Evolutionary conservation across 2,888 invertebrate genomes (phyloP).

Genomic region (Drosophila acutilabella): DNA sequence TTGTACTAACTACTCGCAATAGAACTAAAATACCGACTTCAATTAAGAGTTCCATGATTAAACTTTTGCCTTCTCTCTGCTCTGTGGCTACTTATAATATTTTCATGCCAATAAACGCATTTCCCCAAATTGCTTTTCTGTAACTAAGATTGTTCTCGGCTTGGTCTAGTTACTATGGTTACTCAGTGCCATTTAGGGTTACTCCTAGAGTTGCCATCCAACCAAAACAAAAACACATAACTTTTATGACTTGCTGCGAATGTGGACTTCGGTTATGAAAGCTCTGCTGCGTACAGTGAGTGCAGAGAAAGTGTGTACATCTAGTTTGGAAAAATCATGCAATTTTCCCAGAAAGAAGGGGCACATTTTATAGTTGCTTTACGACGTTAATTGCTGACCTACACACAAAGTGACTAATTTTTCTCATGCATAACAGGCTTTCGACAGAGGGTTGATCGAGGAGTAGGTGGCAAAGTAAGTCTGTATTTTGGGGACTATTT

Average conservation of each 20-base stretch:
- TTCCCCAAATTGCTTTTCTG: constrained; percentile 64
- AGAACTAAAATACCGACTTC: constrained; percentile 22
- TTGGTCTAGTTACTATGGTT: neutral
- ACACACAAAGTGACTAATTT: constrained; percentile 69
- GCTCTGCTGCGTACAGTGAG: constrained; percentile 6
- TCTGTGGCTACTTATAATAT: constrained; percentile 55
- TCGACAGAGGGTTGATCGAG: constrained; percentile 12
- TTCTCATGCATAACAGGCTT: constrained; percentile 23
- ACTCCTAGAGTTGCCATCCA: constrained; percentile 27
- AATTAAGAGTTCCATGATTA: constrained; percentile 44
- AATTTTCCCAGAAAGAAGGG: constrained; percentile 40
- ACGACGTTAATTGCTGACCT: constrained; percentile 70
- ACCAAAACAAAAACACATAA: neutral
- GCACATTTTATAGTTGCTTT: constrained; percentile 31
- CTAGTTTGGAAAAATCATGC: constrained; percentile 7
- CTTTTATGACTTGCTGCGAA: constrained; percentile 35
- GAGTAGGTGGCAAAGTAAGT: neutral
- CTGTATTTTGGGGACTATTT: too few relatives aligned
- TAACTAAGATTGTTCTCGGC: constrained; percentile 11
- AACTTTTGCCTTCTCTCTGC: neutral
- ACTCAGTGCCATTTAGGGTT: neutral
- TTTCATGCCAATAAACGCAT: constrained; percentile 71
- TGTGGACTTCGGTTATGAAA: constrained; percentile 14
- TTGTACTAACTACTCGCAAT: constrained; percentile 10
- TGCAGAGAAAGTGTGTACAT: neutral